Base-by-base conservation (phyloP, 2,888 invertebrate genomes). In the Bhutanitis thaidina region DNA sequence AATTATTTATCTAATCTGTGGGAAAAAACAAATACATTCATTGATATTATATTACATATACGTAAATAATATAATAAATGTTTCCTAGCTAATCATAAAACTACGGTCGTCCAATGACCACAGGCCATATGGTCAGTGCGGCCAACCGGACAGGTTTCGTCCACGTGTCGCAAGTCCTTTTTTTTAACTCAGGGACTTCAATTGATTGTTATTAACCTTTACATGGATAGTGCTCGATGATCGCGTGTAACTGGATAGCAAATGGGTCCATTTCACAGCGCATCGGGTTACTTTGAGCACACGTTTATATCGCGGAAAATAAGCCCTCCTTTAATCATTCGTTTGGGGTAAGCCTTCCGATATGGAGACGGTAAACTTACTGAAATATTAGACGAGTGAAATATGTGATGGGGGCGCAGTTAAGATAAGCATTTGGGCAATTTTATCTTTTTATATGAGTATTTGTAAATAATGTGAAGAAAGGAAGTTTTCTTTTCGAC, bases 121-220 rank as follows among this genome's bases (percentile, higher is more conserved):
- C 51, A 40, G 43, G 57, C 71, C 85, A 83, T 82, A 82, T 85
- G 86, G 78, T 67, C 71, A 74, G 67, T 69, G 69, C 65, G 64
- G 59, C 61, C 67, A 65, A 54, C 56, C 64, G 60, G 63, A 65
- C 72, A 76, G 80, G 80, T 71, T 72, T 73, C 69, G 60, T 55
- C 68, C 83, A 76, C 84, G 80, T 70, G 80, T 70, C 62, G 47
- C 66, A 25, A 25, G 67, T 71, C 80, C 72, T 47, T 35, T 67
- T 80, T 80, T 64, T 74, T 55, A 63, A 73, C 56, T 56, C 59
- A 59, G 68, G 72, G 83, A 78, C 84, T 85, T 83, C 82, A 82
- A 65, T 84, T 86, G 81, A 86, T 85, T 86, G 76, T 74, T 75
- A 80, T 78, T 77, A 72, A 69, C 78, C 76, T 77, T 74, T 74